Evolutionary conservation across 1,140 invertebrate genomes (phyloP).

Genomic region (Cyclina sinensis): DNA sequence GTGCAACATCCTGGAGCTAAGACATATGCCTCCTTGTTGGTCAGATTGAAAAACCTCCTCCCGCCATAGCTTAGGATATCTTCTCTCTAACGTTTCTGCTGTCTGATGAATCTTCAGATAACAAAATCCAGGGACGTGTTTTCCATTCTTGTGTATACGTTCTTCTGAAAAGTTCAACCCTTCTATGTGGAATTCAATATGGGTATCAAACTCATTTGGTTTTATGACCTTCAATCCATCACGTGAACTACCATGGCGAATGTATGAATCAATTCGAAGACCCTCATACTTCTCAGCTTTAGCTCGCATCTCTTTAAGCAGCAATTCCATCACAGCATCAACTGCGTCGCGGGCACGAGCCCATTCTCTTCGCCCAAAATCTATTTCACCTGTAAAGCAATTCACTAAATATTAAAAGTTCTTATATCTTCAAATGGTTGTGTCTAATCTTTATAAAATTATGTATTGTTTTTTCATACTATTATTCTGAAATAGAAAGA

Average conservation of each 20-base stretch:
- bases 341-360: slow-evolving; percentile 25
- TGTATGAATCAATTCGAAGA: slow-evolving; percentile 40
- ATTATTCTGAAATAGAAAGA: not conserved
- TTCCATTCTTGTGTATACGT: not conserved
- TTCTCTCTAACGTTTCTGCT: not conserved
- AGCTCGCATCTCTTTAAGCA: slow-evolving; percentile 14
- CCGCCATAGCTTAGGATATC: slow-evolving; percentile 22
- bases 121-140: slow-evolving; percentile 36
- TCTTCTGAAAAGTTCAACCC: not conserved
- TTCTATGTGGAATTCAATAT: slow-evolving; percentile 50
- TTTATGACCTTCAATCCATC: slow-evolving; percentile 62
- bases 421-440: not conserved
- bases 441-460: not conserved
- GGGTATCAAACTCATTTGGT: slow-evolving; percentile 46
- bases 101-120: not conserved
- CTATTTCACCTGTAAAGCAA: slow-evolving; percentile 39
- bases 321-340: slow-evolving; percentile 21
- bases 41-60: slow-evolving; percentile 13
- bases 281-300: slow-evolving; percentile 12
- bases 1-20: slow-evolving; percentile 38
- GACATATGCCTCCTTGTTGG: not conserved
- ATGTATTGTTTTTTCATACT: not conserved
- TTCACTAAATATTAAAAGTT: not conserved
- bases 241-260: slow-evolving; percentile 58
- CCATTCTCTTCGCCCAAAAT: slow-evolving; percentile 36